Evolutionary conservation across 2,797 vertebrate genomes (phyloP).

Genomic region (Ptychadena robeensis): DNA sequence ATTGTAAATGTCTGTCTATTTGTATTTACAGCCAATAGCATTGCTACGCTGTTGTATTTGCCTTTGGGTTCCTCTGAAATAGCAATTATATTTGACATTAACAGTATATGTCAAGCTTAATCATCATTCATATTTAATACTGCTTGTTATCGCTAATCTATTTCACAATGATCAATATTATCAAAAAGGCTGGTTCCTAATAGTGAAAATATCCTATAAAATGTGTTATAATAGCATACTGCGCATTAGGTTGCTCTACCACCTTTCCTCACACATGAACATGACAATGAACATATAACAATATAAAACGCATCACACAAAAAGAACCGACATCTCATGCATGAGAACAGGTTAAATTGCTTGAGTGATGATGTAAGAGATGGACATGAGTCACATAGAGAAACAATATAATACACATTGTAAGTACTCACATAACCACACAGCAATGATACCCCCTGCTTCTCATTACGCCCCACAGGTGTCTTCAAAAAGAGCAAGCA

Average conservation of each 20-base stretch:
- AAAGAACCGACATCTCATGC: slow-evolving; percentile 52
- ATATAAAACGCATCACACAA: slow-evolving; percentile 32
- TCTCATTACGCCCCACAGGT: slow-evolving; percentile 85
- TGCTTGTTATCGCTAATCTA: too few relatives aligned
- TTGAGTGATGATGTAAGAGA: slow-evolving; percentile 55
- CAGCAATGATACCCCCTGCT: slow-evolving; percentile 78
- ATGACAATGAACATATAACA: slow-evolving; percentile 29
- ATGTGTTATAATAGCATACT: background rate
- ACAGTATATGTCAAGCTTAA: too few relatives aligned
- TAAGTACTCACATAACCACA: slow-evolving; percentile 76
- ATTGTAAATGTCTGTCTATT: background rate
- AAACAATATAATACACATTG: slow-evolving; percentile 69
- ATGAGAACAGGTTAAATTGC: slow-evolving; percentile 40
- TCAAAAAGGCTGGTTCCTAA: background rate
- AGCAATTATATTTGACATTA: too few relatives aligned
- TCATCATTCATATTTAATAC: too few relatives aligned
- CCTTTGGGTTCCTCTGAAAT: too few relatives aligned
- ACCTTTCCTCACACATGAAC: slow-evolving; percentile 7
- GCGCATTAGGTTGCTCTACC: background rate
- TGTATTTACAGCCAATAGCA: background rate
- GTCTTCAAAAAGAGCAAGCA: slow-evolving; percentile 84
- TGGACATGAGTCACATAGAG: slow-evolving; percentile 67
- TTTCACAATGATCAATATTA: background rate
- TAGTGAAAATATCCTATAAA: background rate
- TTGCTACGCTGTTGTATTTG: too few relatives aligned